Conservation (phyloP, 2,888 invertebrate species). For the Cantharis rufa region DNA sequence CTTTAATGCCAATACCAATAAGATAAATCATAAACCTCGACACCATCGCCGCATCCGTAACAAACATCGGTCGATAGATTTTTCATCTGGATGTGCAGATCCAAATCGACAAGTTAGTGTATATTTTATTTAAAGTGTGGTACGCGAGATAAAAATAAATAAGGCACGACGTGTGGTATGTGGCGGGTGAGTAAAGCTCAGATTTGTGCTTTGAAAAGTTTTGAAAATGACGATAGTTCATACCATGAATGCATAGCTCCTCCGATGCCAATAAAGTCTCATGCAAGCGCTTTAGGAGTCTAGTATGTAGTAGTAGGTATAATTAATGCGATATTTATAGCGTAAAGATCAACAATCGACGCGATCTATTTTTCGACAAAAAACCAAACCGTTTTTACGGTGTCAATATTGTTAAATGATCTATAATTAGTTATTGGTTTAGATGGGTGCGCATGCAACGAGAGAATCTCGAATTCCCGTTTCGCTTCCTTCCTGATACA, state of each 20-base stretch:
- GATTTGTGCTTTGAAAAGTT: conserved; percentile 53
- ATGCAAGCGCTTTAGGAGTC: conserved; percentile 48
- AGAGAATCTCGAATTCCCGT: conserved; percentile 33
- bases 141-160: conserved; percentile 46
- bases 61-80: neutral
- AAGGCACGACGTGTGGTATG: conserved; percentile 48
- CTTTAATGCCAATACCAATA: neutral
- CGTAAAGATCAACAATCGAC: conserved; percentile 53
- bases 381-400: conserved; percentile 9
- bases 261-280: conserved; percentile 54
- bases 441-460: conserved; percentile 19
- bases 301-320: conserved; percentile 40
- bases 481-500: conserved; percentile 53
- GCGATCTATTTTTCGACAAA: conserved; percentile 29
- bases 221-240: conserved; percentile 54
- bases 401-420: conserved; percentile 21
- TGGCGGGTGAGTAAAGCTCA: conserved; percentile 49
- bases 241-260: conserved; percentile 47
- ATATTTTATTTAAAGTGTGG: conserved; percentile 15
- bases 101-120: neutral
- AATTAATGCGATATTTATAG: conserved; percentile 57
- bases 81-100: neutral
- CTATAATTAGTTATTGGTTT: conserved; percentile 24
- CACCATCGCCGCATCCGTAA: too few species aligned
- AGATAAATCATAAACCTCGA: neutral